A percentile compares a stretch with the other conserved stretches of the same genome.
phyloP scores from a whole-genome alignment of 2,113 vertebrate species.

The Prolemur simus region DNA sequence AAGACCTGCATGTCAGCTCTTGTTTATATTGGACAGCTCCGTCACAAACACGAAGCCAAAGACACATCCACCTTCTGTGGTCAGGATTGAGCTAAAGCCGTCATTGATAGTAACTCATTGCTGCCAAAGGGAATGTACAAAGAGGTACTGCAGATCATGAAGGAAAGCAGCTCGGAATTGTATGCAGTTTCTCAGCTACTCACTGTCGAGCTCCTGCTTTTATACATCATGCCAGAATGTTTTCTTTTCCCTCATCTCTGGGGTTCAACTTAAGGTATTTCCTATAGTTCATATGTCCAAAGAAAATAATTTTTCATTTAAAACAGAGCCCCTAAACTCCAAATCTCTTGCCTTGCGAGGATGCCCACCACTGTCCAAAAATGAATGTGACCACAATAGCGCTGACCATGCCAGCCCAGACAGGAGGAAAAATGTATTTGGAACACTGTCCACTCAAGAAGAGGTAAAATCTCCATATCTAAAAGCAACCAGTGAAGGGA shows the following conservation, averaged over 20 bases:
- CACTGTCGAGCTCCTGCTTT: not conserved
- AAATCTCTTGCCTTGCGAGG: not conserved
- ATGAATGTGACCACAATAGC: rapidly evolving
- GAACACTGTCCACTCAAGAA: rapidly evolving
- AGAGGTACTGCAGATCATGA: not conserved
- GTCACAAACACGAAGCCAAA: not conserved
- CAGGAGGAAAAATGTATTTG: no score
- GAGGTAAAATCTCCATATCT: not conserved
- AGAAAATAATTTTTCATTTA: not conserved
- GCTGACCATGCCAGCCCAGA: not conserved
- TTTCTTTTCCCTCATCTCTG: not conserved
- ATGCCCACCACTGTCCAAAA: not conserved
- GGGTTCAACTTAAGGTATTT: not conserved
- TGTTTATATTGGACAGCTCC: rapidly evolving
- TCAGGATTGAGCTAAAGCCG: not conserved
- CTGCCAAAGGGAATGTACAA: rapidly evolving
- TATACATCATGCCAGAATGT: not conserved
- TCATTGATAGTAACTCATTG: not conserved
- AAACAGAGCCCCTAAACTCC: not conserved
- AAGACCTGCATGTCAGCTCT: not conserved
- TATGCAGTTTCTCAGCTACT: rapidly evolving
- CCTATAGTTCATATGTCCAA: not conserved
- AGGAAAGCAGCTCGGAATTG: not conserved
- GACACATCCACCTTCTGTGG: not conserved
- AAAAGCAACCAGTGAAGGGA: not conserved